Base-by-base conservation (phyloP, 2,888 invertebrate genomes). In the Hydrotaea diabolus region DNA sequence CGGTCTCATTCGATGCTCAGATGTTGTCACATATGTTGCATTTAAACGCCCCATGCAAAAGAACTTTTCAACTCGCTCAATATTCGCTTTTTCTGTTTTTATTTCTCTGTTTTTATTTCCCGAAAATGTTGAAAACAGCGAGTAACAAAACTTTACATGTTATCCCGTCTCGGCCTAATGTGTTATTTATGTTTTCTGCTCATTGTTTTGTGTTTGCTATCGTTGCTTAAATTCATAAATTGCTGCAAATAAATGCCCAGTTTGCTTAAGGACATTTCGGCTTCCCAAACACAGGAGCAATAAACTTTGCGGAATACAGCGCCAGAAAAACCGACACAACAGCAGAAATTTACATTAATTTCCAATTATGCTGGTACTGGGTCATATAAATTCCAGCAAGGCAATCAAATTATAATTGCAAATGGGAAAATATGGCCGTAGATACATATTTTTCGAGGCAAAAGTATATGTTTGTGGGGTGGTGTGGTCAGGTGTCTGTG, bases 131-230 rank as follows among this genome's bases (percentile, higher is more conserved):
- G 49, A 80, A 71, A 80, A 15, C 59, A 59, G 23, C 23, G 13
- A 59, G 31, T 8, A 39, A 39, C 39, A 39, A 39, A 59, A 59
- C 23, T 77, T 77, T 80, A 77, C 77, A 77, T 80, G 69, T 80
- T 80, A 4, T 80, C 77, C 80, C 74, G 77, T 83, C 80, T 77
- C 74, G 55, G 69, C 75, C 49, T 77, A 80, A 83, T 80, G 74
- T 77, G 77, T 77, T 83, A 83, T 83, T 83, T 83, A 83, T 83
- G 80, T 26, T 59, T 77, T 39, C 11, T 4, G 49, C n/a, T 5
- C 15, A 49, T 59, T 76, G 62, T 64, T n/a, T n/a, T 77, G 36
- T 49, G 39, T 17, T 75, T 43, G 7, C 15, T 43, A 2, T 43
- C 15, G 43, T 43, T 43, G 7, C 15, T 71, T 66, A 21, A 57